Evolutionary conservation across 2,888 invertebrate genomes (phyloP).

Genomic region (Heliconius cydno): DNA sequence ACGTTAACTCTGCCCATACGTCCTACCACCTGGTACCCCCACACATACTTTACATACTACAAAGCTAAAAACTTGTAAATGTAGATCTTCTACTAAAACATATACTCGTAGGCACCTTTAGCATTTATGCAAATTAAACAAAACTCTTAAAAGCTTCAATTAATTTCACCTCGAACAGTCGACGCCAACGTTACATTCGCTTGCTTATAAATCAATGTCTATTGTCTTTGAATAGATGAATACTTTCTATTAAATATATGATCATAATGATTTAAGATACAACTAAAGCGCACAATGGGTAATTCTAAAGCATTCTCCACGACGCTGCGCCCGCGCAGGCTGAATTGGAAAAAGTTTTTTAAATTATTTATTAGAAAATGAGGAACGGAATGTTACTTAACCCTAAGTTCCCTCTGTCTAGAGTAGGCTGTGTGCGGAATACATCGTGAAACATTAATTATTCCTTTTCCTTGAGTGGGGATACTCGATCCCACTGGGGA

Average conservation of each 20-base stretch:
- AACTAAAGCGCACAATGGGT: slow-evolving; percentile 27
- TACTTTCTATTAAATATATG: slow-evolving; percentile 31
- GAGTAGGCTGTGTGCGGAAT: no score
- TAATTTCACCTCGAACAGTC: neutral
- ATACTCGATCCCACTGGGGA: no score
- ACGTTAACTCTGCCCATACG: no score
- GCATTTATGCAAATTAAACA: neutral
- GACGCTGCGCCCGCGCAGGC: slow-evolving; percentile 24
- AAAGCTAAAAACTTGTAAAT: no score
- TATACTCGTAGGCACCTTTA: neutral
- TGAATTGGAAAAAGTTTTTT: slow-evolving; percentile 9
- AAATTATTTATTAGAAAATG: no score
- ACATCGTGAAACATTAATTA: no score
- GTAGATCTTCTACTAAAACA: neutral
- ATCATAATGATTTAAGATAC: slow-evolving; percentile 31
- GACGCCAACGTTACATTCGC: slow-evolving; percentile 18
- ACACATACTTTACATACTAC: no score
- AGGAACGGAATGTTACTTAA: no score
- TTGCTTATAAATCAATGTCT: slow-evolving; percentile 21
- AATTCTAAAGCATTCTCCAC: slow-evolving; percentile 27
- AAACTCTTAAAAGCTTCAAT: slow-evolving; percentile 4
- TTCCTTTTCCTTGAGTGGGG: no score
- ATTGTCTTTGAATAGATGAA: slow-evolving; percentile 24
- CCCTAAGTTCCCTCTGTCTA: no score
- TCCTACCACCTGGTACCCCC: no score